These are phyloP conservation scores for Oreortyx pictus DNA, from an alignment of 2,797 vertebrate species.

Conservation along the genomic window DNA sequence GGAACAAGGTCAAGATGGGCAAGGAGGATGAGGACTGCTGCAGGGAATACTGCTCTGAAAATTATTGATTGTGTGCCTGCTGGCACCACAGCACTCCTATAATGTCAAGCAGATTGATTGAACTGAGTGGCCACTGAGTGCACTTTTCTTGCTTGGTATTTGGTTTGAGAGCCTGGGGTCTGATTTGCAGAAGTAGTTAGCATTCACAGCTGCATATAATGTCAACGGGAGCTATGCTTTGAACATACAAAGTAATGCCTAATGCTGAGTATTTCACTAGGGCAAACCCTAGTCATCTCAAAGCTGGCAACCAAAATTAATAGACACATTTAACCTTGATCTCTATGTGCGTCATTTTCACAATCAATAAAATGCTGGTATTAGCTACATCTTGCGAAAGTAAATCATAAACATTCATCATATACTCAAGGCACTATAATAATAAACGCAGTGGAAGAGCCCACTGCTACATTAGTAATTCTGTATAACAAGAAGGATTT, in stretches of 20 bases:
- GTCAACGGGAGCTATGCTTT: background rate
- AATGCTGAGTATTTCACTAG: background rate
- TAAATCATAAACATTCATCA: constrained; percentile 3
- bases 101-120: background rate
- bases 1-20: background rate
- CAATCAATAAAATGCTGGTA: background rate
- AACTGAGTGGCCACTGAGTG: background rate
- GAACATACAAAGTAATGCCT: background rate
- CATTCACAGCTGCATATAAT: background rate
- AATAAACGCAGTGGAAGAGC: background rate
- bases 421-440: background rate
- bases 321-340: background rate
- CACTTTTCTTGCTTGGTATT: background rate
- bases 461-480: background rate
- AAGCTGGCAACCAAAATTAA: constrained; percentile 31
- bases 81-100: background rate
- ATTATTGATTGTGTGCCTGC: background rate
- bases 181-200: constrained; percentile 10
- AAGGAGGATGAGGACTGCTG: background rate
- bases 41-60: background rate
- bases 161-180: background rate
- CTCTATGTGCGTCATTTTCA: background rate
- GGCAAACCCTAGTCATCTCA: background rate
- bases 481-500: constrained; percentile 4
- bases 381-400: background rate